These are phyloP conservation scores for Dreissena polymorpha DNA, from an alignment of 1,140 invertebrate genomes.

Conservation along the genomic window DNA sequence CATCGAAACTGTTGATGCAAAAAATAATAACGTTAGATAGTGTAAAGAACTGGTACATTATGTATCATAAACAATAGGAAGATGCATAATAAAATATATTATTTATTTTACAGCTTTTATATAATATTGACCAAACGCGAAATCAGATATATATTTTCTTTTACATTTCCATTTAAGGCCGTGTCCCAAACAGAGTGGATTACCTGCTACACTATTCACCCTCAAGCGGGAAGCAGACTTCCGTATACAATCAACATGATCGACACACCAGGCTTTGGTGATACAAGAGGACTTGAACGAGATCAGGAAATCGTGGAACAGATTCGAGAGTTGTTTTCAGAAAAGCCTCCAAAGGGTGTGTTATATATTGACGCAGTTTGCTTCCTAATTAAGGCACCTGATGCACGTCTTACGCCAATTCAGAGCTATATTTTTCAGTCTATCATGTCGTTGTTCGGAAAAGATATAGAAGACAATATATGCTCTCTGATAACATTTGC, in stretches of 20 bases:
- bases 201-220: no score
- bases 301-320: slow-evolving; percentile 4
- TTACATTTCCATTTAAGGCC: not conserved
- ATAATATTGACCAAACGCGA: no score
- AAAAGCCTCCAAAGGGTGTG: not conserved
- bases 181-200: no score
- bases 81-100: no score
- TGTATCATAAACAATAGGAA: no score
- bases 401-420: slow-evolving; percentile 15
- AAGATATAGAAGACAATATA: slow-evolving; percentile 3
- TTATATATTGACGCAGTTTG: not conserved
- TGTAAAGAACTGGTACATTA: no score
- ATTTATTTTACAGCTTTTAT: no score
- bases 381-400: slow-evolving; percentile 6
- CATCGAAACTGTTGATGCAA: no score
- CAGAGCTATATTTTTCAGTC: slow-evolving; percentile 58
- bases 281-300: not conserved
- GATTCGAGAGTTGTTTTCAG: not conserved
- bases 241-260: slow-evolving; percentile 31
- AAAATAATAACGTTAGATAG: no score
- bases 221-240: no score
- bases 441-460: slow-evolving; percentile 60
- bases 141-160: not conserved
- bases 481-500: slow-evolving; percentile 54
- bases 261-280: slow-evolving; percentile 46